Percentiles rank a stretch among this genome's conserved stretches.
phyloP scores from a whole-genome alignment of 2,113 vertebrate species.

The Ameiurus melas region DNA sequence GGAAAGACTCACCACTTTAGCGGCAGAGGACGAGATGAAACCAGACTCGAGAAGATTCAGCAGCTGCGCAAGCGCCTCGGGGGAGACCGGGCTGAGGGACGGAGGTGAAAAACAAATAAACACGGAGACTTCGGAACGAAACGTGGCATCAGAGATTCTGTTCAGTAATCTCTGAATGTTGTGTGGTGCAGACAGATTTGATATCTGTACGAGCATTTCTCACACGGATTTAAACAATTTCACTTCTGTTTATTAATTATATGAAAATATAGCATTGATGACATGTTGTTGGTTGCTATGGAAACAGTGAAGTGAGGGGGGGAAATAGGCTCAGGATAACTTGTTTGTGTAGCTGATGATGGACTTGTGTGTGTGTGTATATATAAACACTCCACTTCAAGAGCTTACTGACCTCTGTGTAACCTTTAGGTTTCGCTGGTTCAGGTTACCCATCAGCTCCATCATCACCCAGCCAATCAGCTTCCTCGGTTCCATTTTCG shows the following conservation, averaged over 20 bases:
- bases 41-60: slow-evolving; percentile 83
- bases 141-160: background rate
- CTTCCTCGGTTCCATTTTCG: slow-evolving; percentile 82
- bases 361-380: background rate
- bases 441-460: slow-evolving; percentile 82
- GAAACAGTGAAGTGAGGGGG: background rate
- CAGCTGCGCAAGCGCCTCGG: slow-evolving; percentile 80
- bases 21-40: slow-evolving; percentile 82
- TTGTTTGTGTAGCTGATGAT: background rate
- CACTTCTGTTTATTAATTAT: background rate
- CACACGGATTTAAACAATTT: background rate
- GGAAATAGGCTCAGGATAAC: background rate
- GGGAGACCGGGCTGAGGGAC: slow-evolving; percentile 77
- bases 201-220: background rate
- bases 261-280: background rate
- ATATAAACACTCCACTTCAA: background rate
- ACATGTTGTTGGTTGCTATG: background rate
- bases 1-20: slow-evolving; percentile 80
- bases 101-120: slow-evolving; percentile 7
- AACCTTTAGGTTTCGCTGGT: slow-evolving; percentile 77
- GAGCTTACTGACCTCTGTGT: slow-evolving; percentile 84
- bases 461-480: slow-evolving; percentile 93
- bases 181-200: background rate
- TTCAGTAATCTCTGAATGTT: background rate
- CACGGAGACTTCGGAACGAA: background rate